These are phyloP conservation scores for Danaus melanippus DNA, from an alignment of 1,140 invertebrate species.

Conservation along the genomic window DNA sequence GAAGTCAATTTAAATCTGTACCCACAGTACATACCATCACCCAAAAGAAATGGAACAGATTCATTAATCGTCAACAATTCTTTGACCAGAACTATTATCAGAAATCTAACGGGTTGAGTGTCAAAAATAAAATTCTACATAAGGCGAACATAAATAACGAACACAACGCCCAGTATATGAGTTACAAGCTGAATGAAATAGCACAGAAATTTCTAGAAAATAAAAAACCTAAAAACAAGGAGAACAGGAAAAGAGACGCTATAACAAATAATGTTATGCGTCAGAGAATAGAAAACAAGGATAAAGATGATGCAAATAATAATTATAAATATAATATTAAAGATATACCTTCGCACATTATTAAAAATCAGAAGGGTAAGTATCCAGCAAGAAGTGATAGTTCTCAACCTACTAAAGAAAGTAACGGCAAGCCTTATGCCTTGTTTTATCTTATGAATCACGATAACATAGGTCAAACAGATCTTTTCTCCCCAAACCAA, in stretches of 20 bases:
- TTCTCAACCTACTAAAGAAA: constrained; percentile 22
- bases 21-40: constrained; percentile 13
- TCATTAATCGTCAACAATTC: background rate
- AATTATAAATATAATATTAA: no score
- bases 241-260: constrained; percentile 14
- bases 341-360: no score
- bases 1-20: no score
- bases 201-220: constrained; percentile 11
- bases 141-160: constrained; percentile 23
- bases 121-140: constrained; percentile 28
- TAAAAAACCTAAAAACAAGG: constrained; percentile 4
- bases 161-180: constrained; percentile 19
- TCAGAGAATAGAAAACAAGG: constrained; percentile 1
- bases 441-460: constrained; percentile 42
- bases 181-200: constrained; percentile 6
- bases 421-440: constrained; percentile 33
- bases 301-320: constrained; percentile 1
- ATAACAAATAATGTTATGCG: background rate
- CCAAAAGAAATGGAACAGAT: constrained; percentile 2
- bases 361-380: background rate
- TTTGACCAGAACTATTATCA: no score
- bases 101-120: constrained; percentile 2
- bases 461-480: constrained; percentile 16
- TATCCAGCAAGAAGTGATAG: constrained; percentile 25
- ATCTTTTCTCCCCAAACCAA: constrained; percentile 1